These are phyloP conservation scores for Kryptopterus vitreolus DNA, from an alignment of 2,797 vertebrate species.

Conservation along the genomic window DNA sequence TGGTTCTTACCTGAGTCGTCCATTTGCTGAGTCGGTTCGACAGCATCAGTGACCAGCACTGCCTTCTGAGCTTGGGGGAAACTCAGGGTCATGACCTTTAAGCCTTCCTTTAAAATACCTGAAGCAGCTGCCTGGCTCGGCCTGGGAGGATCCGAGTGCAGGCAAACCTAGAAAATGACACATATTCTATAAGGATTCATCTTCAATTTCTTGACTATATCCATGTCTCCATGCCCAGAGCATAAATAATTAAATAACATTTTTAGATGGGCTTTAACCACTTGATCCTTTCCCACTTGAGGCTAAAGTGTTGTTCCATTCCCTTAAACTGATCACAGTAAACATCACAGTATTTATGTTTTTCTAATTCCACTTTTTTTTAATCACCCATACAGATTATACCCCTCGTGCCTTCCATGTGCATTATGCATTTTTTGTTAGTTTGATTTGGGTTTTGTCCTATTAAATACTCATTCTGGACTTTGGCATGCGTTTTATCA, in stretches of 20 bases:
- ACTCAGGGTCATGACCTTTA: constrained; percentile 74
- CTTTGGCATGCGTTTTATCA: not conserved
- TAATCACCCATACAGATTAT: not conserved
- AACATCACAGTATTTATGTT: not conserved
- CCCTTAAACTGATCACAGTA: no score
- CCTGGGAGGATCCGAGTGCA: constrained; percentile 77
- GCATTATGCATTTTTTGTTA: no score
- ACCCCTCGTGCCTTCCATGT: not conserved
- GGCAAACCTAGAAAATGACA: constrained; percentile 75
- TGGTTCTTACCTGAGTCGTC: constrained; percentile 56
- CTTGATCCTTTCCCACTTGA: not conserved
- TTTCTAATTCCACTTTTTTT: not conserved
- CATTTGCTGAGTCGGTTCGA: constrained; percentile 23
- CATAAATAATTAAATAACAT: not conserved
- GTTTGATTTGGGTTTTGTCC: not conserved
- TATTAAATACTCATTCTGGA: not conserved
- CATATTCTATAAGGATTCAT: not conserved
- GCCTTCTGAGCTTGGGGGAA: constrained; percentile 76
- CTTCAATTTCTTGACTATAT: not conserved
- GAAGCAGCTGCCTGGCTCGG: constrained; percentile 66
- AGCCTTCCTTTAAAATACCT: constrained; percentile 62
- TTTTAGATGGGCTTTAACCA: not conserved
- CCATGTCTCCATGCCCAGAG: not conserved
- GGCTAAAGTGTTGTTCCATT: not conserved
- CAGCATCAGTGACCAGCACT: constrained; percentile 44